A percentile compares a stretch with the other conserved stretches of the same genome.
Evolutionary conservation across 2,888 invertebrate species (phyloP).

Genomic region (Bruchidius siliquastri): DNA sequence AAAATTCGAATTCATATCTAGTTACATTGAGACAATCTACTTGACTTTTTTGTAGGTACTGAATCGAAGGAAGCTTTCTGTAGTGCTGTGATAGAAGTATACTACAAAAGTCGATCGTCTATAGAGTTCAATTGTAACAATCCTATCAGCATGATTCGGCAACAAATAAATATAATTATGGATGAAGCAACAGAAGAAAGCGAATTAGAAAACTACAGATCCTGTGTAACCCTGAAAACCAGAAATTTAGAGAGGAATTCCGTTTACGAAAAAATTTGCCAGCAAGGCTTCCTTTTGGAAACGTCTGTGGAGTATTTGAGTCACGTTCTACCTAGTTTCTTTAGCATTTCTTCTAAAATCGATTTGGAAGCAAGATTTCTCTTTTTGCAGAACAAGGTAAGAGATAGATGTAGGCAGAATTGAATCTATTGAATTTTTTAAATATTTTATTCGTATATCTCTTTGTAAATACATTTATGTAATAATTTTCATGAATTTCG

Average conservation of each 20-base stretch:
- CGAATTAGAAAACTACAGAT: slow-evolving; percentile 21
- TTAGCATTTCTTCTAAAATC: slow-evolving; percentile 23
- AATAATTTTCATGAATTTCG: too few relatives aligned
- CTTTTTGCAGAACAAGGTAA: slow-evolving; percentile 18
- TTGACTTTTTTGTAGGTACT: slow-evolving; percentile 30
- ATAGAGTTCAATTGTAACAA: slow-evolving; percentile 42
- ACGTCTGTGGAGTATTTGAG: slow-evolving; percentile 9
- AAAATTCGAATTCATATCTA: too few relatives aligned
- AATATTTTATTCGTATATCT: too few relatives aligned
- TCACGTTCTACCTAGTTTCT: background rate
- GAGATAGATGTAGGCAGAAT: background rate
- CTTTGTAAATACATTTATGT: too few relatives aligned
- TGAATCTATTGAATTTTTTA: background rate
- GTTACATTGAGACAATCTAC: slow-evolving; percentile 40
- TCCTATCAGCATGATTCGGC: slow-evolving; percentile 50
- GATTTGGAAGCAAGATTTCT: slow-evolving; percentile 40
- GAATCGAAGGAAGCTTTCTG: slow-evolving; percentile 53
- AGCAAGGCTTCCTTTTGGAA: slow-evolving; percentile 46
- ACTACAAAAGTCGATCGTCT: slow-evolving; percentile 44
- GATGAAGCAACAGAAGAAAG: slow-evolving; percentile 8
- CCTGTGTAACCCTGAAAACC: slow-evolving; percentile 41
- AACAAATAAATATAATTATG: slow-evolving; percentile 43
- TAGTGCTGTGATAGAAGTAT: slow-evolving; percentile 61
- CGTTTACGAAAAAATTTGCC: slow-evolving; percentile 51
- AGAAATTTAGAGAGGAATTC: slow-evolving; percentile 52